phyloP scores from a whole-genome alignment of 1,140 invertebrate genomes.

The Caenorhabditis latens region DNA sequence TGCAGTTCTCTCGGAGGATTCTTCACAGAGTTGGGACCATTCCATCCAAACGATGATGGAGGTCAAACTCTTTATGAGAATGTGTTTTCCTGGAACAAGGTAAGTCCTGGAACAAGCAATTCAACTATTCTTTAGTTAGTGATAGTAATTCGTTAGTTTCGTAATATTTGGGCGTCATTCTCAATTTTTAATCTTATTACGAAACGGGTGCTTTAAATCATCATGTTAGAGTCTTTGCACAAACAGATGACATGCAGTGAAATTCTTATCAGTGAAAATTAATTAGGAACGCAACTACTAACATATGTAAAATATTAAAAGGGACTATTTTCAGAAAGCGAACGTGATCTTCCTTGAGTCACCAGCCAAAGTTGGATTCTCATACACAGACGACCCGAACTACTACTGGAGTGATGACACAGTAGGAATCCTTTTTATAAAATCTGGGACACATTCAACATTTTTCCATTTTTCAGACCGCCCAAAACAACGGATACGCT shows the following conservation, averaged over 20 bases:
- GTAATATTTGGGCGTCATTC: neutral
- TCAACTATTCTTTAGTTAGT: neutral
- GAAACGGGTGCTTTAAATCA: no score
- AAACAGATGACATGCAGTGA: no score
- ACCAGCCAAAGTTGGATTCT: slow-evolving; percentile 62
- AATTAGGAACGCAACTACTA: no score
- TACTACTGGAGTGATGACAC: slow-evolving; percentile 60
- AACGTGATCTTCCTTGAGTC: slow-evolving; percentile 63
- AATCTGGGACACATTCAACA: neutral
- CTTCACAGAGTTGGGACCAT: slow-evolving; percentile 80
- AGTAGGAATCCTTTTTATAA: neutral
- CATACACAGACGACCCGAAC: slow-evolving; percentile 58
- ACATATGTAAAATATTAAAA: no score
- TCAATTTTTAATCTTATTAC: no score
- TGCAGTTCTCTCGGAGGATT: slow-evolving; percentile 80
- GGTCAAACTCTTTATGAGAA: slow-evolving; percentile 78
- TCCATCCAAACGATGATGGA: slow-evolving; percentile 75
- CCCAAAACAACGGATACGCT: slow-evolving; percentile 79
- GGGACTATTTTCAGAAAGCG: neutral
- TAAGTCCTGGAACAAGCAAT: slow-evolving; percentile 79
- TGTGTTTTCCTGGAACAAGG: slow-evolving; percentile 79
- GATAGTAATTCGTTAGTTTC: neutral
- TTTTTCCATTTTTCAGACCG: slow-evolving; percentile 66
- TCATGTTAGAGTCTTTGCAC: no score
- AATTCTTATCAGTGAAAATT: no score